Evolutionary conservation across 2,888 invertebrate species (phyloP).

Genomic region (Dinocampus coccinellae): DNA sequence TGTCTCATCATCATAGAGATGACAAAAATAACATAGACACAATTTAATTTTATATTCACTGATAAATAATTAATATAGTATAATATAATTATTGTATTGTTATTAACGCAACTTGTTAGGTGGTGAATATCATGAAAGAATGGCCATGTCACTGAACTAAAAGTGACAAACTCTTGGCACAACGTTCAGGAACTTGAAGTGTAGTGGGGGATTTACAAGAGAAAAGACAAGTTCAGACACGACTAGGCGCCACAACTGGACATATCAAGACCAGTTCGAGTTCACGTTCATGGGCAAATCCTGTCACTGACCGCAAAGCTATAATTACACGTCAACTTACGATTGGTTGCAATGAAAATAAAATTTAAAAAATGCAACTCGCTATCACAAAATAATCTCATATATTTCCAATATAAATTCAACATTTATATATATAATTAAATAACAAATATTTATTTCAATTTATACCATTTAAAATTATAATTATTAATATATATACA

Average conservation of each 20-base stretch:
- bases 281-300: constrained; percentile 63
- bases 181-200: neutral
- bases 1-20: constrained; percentile 36
- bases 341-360: constrained; percentile 26
- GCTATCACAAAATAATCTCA: too few relatives aligned
- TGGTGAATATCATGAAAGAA: neutral
- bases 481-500: too few relatives aligned
- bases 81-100: neutral
- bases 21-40: neutral
- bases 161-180: neutral
- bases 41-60: neutral
- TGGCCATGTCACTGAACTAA: constrained; percentile 9
- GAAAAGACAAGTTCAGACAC: neutral
- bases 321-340: constrained; percentile 36
- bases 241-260: constrained; percentile 46
- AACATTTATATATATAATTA: neutral
- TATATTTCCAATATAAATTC: too few relatives aligned
- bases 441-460: too few relatives aligned
- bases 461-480: too few relatives aligned
- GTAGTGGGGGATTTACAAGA: constrained; percentile 9
- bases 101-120: neutral
- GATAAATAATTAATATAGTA: neutral
- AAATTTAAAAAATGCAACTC: too few relatives aligned
- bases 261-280: constrained; percentile 59
- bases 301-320: constrained; percentile 65